phyloP scores from a whole-genome alignment of 2,113 vertebrate species.

The Saccopteryx bilineata region DNA sequence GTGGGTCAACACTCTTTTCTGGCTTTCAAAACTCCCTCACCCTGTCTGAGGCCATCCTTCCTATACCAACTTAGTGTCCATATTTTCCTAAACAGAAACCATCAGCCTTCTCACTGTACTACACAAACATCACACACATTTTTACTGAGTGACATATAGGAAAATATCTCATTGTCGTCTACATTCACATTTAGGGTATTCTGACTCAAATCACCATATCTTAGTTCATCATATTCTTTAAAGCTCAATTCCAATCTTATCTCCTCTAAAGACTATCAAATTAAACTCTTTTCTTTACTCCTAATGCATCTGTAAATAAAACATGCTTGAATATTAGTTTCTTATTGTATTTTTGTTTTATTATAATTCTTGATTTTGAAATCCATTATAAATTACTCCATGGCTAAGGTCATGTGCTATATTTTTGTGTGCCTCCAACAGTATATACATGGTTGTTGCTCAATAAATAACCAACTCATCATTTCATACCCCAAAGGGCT shows the following conservation, averaged over 20 bases:
- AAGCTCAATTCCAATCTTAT: neutral
- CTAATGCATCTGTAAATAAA: conserved; percentile 20
- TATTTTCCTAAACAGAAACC: neutral
- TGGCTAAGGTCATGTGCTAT: neutral
- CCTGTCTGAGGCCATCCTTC: neutral
- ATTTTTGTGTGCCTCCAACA: neutral
- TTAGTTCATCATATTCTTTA: conserved; percentile 33
- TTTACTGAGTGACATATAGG: neutral
- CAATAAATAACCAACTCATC: conserved; percentile 25
- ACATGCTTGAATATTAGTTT: neutral
- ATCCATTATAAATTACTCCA: neutral
- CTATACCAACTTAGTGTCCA: neutral
- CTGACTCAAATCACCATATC: neutral
- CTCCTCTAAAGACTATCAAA: neutral
- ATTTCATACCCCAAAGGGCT: conserved; percentile 11
- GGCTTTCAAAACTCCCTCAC: neutral
- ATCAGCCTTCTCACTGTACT: neutral
- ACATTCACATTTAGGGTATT: neutral
- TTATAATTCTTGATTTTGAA: conserved; percentile 25
- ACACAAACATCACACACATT: neutral
- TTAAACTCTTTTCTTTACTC: neutral
- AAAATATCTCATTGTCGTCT: neutral
- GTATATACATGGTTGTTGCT: neutral
- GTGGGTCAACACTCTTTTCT: neutral
- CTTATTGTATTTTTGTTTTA: neutral